A percentile compares a stretch with the other conserved stretches of the same genome.
These are phyloP conservation scores for Drosophila pachea DNA, from an alignment of 1,140 invertebrate genomes.

Conservation along the genomic window DNA sequence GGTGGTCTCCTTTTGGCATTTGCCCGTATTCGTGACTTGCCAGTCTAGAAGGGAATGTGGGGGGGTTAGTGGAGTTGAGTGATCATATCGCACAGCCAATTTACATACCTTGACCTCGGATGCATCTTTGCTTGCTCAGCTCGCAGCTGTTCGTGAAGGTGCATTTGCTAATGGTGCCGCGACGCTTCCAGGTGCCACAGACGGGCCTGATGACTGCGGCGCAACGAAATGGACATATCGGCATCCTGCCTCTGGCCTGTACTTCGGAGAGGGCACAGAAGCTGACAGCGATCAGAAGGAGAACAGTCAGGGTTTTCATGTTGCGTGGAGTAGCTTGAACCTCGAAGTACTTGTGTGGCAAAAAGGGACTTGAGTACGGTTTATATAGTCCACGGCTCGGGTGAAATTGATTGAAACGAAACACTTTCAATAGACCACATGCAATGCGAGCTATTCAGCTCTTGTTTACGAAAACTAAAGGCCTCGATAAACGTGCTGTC, in stretches of 20 bases:
- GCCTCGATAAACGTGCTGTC: not conserved
- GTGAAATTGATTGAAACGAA: not conserved
- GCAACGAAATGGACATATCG: not conserved
- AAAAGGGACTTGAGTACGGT: not conserved
- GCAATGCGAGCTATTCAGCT: not conserved
- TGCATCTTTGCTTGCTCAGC: constrained; percentile 4
- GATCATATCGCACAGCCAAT: not conserved
- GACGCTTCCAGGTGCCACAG: constrained; percentile 7
- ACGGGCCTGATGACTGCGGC: not conserved
- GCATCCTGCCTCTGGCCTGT: not conserved
- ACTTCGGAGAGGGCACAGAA: not conserved
- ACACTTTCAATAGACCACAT: not conserved
- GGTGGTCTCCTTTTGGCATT: not conserved
- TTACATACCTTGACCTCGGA: constrained; percentile 13
- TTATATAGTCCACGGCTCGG: constrained; percentile 23
- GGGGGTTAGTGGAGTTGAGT: not conserved
- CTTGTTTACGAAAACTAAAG: not conserved
- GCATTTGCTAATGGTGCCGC: not conserved
- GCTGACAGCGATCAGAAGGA: not conserved
- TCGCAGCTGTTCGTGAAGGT: constrained; percentile 24
- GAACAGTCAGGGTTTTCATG: constrained; percentile 20
- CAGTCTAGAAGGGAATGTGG: constrained; percentile 22
- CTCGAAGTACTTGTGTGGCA: not conserved
- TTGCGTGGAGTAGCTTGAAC: not conserved
- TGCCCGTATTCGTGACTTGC: not conserved